Evolutionary conservation across 2,797 vertebrate genomes (phyloP).

Genomic region (Parauchenoglanis punctatus): DNA sequence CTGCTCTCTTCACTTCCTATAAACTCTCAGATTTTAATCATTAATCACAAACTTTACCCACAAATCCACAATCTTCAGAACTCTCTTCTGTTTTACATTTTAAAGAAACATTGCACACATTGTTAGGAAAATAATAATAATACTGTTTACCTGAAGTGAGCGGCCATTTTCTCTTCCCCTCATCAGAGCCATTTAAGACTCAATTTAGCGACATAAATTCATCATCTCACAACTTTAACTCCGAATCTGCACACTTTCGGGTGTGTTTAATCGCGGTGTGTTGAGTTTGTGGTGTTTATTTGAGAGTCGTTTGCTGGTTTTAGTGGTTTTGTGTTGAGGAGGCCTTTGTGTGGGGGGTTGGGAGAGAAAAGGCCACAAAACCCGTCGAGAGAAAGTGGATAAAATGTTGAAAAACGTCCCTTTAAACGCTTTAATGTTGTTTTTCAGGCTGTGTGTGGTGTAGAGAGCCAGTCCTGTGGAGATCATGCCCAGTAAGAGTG

Average conservation of each 20-base stretch:
- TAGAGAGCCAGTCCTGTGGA: constrained; percentile 37
- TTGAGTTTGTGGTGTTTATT: background rate
- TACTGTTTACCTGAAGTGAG: background rate
- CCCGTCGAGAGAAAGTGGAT: constrained; percentile 56
- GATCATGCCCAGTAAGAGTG: constrained; percentile 81
- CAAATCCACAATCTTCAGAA: background rate
- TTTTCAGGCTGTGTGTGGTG: constrained; percentile 66
- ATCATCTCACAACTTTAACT: background rate
- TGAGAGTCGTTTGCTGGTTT: too few relatives aligned
- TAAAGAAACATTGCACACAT: background rate
- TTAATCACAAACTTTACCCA: background rate
- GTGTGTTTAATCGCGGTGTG: background rate
- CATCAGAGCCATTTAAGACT: background rate
- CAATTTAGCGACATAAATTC: background rate
- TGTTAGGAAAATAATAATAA: too few relatives aligned
- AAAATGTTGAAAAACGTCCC: background rate
- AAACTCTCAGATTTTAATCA: background rate
- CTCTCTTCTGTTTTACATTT: background rate
- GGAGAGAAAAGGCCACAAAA: background rate
- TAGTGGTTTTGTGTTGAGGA: background rate
- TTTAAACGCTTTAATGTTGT: constrained; percentile 7
- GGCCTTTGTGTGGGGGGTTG: constrained; percentile 69
- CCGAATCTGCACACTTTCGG: background rate
- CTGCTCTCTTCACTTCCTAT: background rate
- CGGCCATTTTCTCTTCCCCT: constrained; percentile 1